Evolutionary conservation across 2,113 vertebrate genomes (phyloP).

Genomic region (Diadophis punctatus): DNA sequence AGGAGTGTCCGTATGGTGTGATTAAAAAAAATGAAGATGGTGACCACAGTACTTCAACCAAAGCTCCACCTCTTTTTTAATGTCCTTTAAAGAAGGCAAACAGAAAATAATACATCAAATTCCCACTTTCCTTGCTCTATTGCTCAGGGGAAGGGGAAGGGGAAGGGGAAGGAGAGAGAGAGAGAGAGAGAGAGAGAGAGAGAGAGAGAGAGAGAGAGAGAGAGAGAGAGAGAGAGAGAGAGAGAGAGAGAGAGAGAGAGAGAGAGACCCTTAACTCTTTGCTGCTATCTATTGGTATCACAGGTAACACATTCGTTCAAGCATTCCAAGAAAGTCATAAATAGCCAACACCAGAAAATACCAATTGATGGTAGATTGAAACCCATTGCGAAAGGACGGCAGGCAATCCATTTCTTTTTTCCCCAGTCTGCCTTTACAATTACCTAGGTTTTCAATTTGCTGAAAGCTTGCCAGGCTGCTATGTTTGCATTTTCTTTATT

Average conservation of each 20-base stretch:
- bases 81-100: neutral
- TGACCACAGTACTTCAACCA: neutral
- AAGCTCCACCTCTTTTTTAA: neutral
- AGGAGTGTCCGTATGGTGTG: neutral
- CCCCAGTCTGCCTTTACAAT: neutral
- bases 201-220: no score
- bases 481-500: neutral
- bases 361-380: neutral
- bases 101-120: neutral
- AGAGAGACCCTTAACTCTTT: neutral
- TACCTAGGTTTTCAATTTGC: neutral
- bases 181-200: no score
- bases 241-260: no score
- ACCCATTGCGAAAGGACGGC: neutral
- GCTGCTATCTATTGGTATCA: neutral
- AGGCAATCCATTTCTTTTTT: neutral
- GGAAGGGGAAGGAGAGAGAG: fast-evolving
- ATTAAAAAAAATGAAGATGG: neutral
- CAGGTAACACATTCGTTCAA: neutral
- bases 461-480: neutral
- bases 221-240: no score
- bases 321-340: neutral
- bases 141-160: no score
- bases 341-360: neutral
- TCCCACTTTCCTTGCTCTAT: neutral